Evolutionary conservation across 2,888 invertebrate species (phyloP).

Genomic region (Microplitis deprimator): DNA sequence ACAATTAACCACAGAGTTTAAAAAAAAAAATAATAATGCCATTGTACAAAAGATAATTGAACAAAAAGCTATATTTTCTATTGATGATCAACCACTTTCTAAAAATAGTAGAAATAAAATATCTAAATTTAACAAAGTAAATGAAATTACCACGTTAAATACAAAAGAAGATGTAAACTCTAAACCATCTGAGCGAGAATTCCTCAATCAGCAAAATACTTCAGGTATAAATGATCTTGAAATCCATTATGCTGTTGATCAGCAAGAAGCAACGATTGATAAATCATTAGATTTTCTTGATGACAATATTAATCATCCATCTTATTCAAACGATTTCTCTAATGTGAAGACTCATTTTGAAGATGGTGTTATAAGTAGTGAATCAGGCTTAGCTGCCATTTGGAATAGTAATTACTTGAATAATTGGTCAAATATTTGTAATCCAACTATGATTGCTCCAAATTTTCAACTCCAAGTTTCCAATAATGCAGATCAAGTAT

Average conservation of each 20-base stretch:
- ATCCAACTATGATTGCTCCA: neutral
- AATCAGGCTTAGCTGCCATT: neutral
- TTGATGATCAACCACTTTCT: neutral
- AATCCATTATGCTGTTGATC: neutral
- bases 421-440: neutral
- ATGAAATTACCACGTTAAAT: neutral
- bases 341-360: neutral
- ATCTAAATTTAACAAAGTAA: neutral
- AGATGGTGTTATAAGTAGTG: neutral
- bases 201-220: neutral
- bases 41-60: neutral
- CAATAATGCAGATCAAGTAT: neutral
- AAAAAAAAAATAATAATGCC: neutral
- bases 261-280: neutral
- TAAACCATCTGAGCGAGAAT: neutral
- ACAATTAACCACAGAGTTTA: neutral
- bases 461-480: neutral
- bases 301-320: neutral
- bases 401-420: neutral
- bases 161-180: neutral
- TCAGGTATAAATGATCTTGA: neutral
- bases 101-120: neutral
- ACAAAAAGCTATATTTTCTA: neutral
- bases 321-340: neutral
- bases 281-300: neutral